phyloP scores from a whole-genome alignment of 2,888 invertebrate species.

The Geophilus truncorum region DNA sequence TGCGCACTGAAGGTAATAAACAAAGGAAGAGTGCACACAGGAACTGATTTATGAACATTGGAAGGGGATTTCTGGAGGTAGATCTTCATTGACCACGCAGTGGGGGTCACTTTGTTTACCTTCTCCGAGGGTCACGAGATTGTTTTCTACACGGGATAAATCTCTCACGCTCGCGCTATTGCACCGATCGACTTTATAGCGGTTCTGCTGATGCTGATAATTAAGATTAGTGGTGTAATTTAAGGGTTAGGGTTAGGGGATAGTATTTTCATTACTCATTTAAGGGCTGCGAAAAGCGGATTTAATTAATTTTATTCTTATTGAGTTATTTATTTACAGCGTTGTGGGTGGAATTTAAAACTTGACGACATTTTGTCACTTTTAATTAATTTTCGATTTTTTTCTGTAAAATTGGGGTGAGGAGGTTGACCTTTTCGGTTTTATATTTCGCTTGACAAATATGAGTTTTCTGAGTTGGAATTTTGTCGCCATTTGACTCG shows the following conservation, averaged over 20 bases:
- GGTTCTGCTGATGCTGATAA: not conserved
- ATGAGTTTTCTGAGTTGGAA: not conserved
- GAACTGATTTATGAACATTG: conserved; percentile 13
- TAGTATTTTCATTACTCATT: not conserved
- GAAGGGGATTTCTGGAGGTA: conserved; percentile 14
- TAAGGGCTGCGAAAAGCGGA: not conserved
- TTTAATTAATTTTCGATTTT: not conserved
- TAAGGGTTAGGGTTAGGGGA: not conserved
- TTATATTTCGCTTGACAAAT: not conserved
- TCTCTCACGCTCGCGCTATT: not conserved
- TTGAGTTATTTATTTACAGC: not conserved
- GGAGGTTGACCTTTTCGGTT: no score
- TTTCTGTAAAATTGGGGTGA: not conserved
- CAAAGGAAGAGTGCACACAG: not conserved
- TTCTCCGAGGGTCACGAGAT: not conserved
- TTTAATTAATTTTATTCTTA: not conserved
- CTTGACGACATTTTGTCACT: not conserved
- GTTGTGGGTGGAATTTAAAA: not conserved
- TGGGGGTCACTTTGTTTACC: conserved; percentile 19
- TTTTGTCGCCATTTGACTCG: not conserved
- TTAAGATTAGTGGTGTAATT: not conserved
- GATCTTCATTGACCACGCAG: conserved; percentile 23
- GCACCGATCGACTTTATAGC: not conserved
- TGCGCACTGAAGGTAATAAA: conserved; percentile 1
- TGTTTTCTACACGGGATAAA: not conserved